Evolutionary conservation across 1,140 invertebrate genomes (phyloP).

Genomic region (Drepana arcuata): DNA sequence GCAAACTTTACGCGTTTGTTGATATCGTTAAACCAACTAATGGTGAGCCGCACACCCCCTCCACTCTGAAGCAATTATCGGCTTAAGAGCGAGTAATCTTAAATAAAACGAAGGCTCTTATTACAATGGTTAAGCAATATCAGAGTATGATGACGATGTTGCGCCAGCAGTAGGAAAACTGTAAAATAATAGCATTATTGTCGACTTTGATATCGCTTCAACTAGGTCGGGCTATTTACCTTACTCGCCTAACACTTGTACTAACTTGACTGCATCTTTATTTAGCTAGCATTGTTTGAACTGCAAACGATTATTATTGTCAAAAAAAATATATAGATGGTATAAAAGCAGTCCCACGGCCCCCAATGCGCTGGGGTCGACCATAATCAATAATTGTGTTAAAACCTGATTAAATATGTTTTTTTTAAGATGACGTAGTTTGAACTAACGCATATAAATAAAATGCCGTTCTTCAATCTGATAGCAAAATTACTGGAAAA

Average conservation of each 20-base stretch:
- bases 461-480: too few relatives aligned
- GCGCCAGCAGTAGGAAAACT: conserved; percentile 28
- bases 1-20: conserved; percentile 41
- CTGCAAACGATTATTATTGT: too few relatives aligned
- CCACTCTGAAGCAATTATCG: conserved; percentile 5
- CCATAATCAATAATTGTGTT: too few relatives aligned
- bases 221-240: conserved; percentile 38
- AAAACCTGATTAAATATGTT: too few relatives aligned
- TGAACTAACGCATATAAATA: too few relatives aligned
- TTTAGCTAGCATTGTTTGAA: too few relatives aligned
- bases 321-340: too few relatives aligned
- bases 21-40: conserved; percentile 32
- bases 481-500: too few relatives aligned
- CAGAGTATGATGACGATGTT: conserved; percentile 43
- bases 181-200: conserved; percentile 34
- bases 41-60: conserved; percentile 9
- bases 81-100: too few relatives aligned
- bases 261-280: conserved; percentile 13
- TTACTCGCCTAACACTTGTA: conserved; percentile 20
- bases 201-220: conserved; percentile 21
- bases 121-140: conserved; percentile 33
- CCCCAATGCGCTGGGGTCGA: too few relatives aligned
- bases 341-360: too few relatives aligned
- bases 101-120: conserved; percentile 11
- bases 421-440: too few relatives aligned